Evolutionary conservation across 2,888 invertebrate species (phyloP), one percentile per base, ranked within the genome.

Genomic region (Sarcophaga rosellei): DNA sequence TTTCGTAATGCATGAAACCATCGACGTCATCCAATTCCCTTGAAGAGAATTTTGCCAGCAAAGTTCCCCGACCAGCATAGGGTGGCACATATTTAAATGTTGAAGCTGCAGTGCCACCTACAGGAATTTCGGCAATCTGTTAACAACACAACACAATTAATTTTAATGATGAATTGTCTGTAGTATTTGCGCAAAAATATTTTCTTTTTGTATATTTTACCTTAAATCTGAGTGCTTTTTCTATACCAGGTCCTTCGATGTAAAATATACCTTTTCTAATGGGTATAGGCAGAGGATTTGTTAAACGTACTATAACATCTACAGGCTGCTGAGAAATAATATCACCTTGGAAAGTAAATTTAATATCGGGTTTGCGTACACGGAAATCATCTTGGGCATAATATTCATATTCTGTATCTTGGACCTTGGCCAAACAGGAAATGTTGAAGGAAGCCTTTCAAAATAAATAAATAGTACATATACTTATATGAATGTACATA

Each of bases 11-110:
- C n/a, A 96, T 92, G 93, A 96, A 97, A 2, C 98, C 98, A 90
- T 98, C 98, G 3, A 98, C 97, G 91, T 98, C 98, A 87, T 96
- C 96, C 89, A 99, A 94, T 92, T 98, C 97, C 90, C 96, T 97
- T 15, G 97, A 97, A 73, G 95, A 95, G 93, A 98, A 98, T 92
- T 98, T 98, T 23, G 96, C 98, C 35, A 96, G 95, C 86, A 98
- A 95, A 21, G 97, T 97, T 88, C 96, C 96, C 59, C 96, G 95
- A 0, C 98, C 98, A 0, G 95, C 94, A 92, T 96, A 95, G 3
- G 96, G 96, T 0, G 98, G 97, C 0, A 95, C 95, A 91, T 98
- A 94, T 88, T 95, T 96, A 90, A 98, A 97, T 23, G 95, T 95
- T 0, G 96, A 96, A 76, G 95, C 95, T 0, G 96, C 97, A 53